phyloP scores from a whole-genome alignment of 2,113 vertebrate genomes.

The Mandrillus leucophaeus region DNA sequence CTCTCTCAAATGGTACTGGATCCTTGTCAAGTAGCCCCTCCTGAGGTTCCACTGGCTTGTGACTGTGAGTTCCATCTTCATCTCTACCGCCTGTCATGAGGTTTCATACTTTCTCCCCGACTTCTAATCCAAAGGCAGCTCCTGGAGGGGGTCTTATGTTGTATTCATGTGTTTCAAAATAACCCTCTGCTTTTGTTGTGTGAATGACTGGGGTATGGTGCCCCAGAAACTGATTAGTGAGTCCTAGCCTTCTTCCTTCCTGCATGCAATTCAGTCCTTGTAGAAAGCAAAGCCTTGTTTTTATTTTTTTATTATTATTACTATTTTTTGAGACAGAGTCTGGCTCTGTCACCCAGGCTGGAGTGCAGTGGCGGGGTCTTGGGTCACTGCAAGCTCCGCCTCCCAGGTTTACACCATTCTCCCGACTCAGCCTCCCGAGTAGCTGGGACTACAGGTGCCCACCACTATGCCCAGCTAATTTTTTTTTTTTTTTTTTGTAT shows the following conservation, averaged over 20 bases:
- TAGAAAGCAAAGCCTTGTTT: not conserved
- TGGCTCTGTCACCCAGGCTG: too few relatives aligned
- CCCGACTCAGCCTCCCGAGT: too few relatives aligned
- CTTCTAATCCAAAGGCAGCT: not conserved
- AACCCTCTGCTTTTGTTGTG: not conserved
- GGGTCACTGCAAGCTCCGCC: too few relatives aligned
- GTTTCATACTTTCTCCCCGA: not conserved
- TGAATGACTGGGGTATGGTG: too few relatives aligned
- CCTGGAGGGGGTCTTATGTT: not conserved
- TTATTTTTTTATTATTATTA: not conserved
- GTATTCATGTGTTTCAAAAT: not conserved
- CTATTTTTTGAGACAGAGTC: too few relatives aligned
- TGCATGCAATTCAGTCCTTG: not conserved
- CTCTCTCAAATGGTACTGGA: not conserved
- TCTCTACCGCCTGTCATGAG: not conserved
- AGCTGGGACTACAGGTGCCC: too few relatives aligned
- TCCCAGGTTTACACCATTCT: too few relatives aligned
- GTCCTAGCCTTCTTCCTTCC: not conserved
- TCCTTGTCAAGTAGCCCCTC: not conserved
- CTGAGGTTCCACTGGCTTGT: not conserved
- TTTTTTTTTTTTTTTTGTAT: too few relatives aligned
- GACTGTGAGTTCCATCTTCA: not conserved
- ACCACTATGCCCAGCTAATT: fast-evolving
- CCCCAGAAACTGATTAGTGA: not conserved
- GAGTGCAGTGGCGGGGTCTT: too few relatives aligned